Conservation (phyloP, 2,888 invertebrate species). For the Byasa hedistus region DNA sequence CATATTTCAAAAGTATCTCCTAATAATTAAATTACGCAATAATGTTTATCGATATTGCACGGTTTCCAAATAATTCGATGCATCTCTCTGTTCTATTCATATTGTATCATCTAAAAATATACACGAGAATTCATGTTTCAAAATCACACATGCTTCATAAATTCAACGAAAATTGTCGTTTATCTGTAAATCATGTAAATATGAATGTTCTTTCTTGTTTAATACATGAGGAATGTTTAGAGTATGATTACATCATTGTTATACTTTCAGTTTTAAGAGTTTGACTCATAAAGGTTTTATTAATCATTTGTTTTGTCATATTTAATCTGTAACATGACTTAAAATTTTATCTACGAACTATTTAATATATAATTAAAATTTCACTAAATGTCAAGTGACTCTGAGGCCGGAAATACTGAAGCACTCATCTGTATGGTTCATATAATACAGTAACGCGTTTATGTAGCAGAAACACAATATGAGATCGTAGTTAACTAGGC, state of each 20-base stretch:
- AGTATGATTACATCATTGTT: constrained; percentile 24
- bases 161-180: background rate
- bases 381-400: background rate
- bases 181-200: background rate
- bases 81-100: too few species aligned
- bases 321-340: constrained; percentile 3
- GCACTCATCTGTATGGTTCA: too few species aligned
- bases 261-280: constrained; percentile 9
- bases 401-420: background rate
- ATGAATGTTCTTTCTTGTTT: constrained; percentile 29
- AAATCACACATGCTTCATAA: too few species aligned
- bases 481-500: too few species aligned
- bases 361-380: background rate
- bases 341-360: background rate
- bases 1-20: too few species aligned
- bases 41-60: too few species aligned
- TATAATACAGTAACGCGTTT: too few species aligned
- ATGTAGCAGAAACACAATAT: too few species aligned
- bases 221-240: constrained; percentile 13
- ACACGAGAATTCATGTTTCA: too few species aligned
- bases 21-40: too few species aligned
- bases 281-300: constrained; percentile 22
- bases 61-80: too few species aligned
- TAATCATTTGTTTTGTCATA: constrained; percentile 18
- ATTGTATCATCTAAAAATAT: too few species aligned